Base-by-base conservation (phyloP, 2,888 invertebrate species). In the Yponomeuta evonymella region DNA sequence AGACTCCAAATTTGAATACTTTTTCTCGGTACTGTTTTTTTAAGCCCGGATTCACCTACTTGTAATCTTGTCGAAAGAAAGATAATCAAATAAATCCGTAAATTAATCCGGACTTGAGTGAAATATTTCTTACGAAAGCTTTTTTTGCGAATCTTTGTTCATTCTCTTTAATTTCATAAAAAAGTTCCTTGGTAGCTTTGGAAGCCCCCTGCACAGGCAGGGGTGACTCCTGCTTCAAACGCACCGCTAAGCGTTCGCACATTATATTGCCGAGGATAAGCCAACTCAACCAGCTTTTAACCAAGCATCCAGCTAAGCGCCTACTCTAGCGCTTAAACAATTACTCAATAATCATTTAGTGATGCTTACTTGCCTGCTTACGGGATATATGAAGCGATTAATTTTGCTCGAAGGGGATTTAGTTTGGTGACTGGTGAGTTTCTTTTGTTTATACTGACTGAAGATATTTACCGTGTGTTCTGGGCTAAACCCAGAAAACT, bases 271-370 rank as follows among this genome's bases (percentile, higher is more conserved):
- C 51, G 15, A 2, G 51, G 51, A 51, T 51, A 15, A 51, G 51
- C 51, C 51, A 51, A 15, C 51, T 6, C 51, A 51, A 15, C 51
- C 51, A 51, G 51, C 15, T 15, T 58, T 58, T 6, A 58, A 15
- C 12, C 15, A 58, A 15, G 15, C 51, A 15, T 15, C 51, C 3
- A 15, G 15, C 15, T 58, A 12, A 58, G 51, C 51, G 51, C 51
- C 8, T 58, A 58, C 51, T 58, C 51, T 58, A 58, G 51, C 51
- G 51, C 51, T 58, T 58, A 58, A 58, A 58, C 51, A 58, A 58
- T 58, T 58, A 58, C 15, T 58, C 51, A 15, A 23, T 15, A 15
- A 58, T 15, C 51, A 58, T 12, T 58, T 1, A 58, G 51, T 12
- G 51, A 58, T 58, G 51, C 51, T 58, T 15, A 58, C 51, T 15